These are phyloP conservation scores for Cossypha caffra DNA, from an alignment of 2,797 vertebrate genomes.

Conservation along the genomic window DNA sequence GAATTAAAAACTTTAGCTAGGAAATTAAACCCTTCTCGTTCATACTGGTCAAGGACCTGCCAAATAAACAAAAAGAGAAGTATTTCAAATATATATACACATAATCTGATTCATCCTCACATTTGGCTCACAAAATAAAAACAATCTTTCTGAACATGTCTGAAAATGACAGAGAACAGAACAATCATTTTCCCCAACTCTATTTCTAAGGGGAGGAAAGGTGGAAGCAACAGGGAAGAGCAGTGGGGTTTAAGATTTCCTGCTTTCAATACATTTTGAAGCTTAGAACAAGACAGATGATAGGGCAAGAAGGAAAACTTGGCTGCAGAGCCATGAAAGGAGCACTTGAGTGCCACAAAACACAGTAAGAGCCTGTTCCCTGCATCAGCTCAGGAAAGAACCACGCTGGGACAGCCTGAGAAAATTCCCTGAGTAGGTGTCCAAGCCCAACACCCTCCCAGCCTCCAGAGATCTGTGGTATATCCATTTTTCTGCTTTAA, in stretches of 20 bases:
- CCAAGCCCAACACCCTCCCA: constrained; percentile 3
- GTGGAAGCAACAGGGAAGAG: background rate
- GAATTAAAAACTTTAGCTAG: constrained; percentile 96
- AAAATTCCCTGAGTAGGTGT: background rate
- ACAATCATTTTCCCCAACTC: background rate
- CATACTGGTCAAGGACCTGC: constrained; percentile 94
- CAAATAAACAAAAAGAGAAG: constrained; percentile 21
- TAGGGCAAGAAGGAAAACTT: background rate
- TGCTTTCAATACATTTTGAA: background rate
- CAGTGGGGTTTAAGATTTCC: background rate
- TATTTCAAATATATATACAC: background rate
- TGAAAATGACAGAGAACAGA: background rate
- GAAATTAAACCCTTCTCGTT: constrained; percentile 92
- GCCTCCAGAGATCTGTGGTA: background rate
- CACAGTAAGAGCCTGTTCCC: background rate
- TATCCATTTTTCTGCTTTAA: background rate
- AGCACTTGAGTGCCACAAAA: background rate
- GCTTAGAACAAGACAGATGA: background rate
- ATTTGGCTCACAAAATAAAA: background rate
- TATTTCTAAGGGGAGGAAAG: background rate
- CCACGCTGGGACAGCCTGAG: background rate
- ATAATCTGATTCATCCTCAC: background rate
- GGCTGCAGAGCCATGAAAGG: background rate
- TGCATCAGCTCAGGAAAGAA: background rate
- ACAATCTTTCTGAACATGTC: background rate